Percentiles rank a stretch among this genome's conserved stretches.
Conservation (phyloP, 2,797 vertebrate species). For the Thripadectes ignobilis region DNA sequence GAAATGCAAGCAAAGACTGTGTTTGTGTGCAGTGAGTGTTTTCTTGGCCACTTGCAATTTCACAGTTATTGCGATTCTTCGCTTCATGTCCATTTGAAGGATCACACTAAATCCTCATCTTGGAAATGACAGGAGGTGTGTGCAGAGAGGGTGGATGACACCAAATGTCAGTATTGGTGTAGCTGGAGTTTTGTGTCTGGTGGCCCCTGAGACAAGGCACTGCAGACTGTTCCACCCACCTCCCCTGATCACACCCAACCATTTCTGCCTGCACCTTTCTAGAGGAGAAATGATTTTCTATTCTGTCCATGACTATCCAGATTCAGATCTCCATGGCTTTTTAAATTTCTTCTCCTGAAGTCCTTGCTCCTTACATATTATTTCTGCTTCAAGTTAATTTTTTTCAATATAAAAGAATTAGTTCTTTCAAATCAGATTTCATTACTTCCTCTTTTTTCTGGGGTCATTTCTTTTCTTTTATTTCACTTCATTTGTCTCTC, state of each 20-base stretch:
- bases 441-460: background rate
- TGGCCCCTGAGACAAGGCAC: background rate
- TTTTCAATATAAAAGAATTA: background rate
- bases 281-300: background rate
- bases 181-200: background rate
- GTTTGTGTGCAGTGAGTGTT: background rate
- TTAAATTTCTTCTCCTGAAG: background rate
- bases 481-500: background rate
- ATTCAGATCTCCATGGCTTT: background rate
- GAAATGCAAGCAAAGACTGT: background rate
- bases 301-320: background rate
- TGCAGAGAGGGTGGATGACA: background rate
- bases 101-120: background rate
- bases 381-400: background rate
- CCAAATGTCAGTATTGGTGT: rapidly evolving
- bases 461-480: background rate
- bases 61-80: background rate
- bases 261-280: background rate
- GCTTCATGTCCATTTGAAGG: background rate
- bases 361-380: background rate
- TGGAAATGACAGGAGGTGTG: rapidly evolving
- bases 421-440: background rate
- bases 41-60: background rate
- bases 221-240: rapidly evolving
- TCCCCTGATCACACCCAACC: rapidly evolving